These are phyloP conservation scores for Drosophila sp. DNA, from an alignment of 1,140 invertebrate genomes.

Conservation along the genomic window DNA sequence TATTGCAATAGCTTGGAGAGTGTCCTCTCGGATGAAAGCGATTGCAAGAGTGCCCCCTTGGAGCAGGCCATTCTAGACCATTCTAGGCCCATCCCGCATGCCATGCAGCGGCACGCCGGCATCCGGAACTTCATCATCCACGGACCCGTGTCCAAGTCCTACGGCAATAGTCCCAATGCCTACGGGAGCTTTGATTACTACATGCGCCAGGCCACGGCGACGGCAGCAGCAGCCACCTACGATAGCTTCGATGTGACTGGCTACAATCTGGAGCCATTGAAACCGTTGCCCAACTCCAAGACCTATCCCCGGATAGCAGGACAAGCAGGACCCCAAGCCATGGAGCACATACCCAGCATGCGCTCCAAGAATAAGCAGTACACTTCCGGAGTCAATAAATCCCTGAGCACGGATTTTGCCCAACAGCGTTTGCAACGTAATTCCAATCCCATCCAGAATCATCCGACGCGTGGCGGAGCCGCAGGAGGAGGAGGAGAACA, in stretches of 20 bases:
- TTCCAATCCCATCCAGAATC: conserved; percentile 69
- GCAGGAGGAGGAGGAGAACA: conserved; percentile 15
- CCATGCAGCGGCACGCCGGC: conserved; percentile 70
- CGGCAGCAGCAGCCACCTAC: conserved; percentile 40
- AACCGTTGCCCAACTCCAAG: conserved; percentile 70
- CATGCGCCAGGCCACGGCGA: conserved; percentile 59
- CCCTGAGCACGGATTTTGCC: conserved; percentile 79
- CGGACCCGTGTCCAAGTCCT: conserved; percentile 84
- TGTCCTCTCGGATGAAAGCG: conserved; percentile 90
- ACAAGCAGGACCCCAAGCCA: conserved; percentile 21
- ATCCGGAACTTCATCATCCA: conserved; percentile 78
- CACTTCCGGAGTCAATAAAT: conserved; percentile 77
- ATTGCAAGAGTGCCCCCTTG: conserved; percentile 90
- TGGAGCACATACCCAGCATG: conserved; percentile 76
- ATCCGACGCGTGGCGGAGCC: neutral
- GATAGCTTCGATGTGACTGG: conserved; percentile 78
- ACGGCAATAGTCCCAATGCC: conserved; percentile 86
- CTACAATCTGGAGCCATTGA: conserved; percentile 70
- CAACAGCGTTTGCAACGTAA: conserved; percentile 73
- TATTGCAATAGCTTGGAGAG: conserved; percentile 91
- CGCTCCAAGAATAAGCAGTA: conserved; percentile 80
- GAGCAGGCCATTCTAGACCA: conserved; percentile 87
- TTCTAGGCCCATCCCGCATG: conserved; percentile 26
- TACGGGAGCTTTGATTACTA: conserved; percentile 81
- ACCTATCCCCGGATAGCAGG: conserved; percentile 70